Conservation (phyloP, 2,797 vertebrate genomes). For the Ptychadena robeensis region DNA sequence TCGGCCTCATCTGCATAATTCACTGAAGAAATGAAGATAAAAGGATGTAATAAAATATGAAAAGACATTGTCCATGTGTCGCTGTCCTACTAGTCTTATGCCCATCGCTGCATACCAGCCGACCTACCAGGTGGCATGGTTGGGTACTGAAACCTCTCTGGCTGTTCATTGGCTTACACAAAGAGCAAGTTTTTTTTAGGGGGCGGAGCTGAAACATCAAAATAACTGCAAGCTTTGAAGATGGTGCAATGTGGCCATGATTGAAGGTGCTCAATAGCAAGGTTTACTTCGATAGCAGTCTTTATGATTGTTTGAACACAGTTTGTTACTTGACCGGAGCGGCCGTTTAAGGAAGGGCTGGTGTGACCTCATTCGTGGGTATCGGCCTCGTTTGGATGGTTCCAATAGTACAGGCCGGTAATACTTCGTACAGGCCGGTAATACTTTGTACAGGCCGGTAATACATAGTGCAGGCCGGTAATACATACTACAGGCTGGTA, state of each 20-base stretch:
- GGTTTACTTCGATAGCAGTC: neutral
- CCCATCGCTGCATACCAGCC: neutral
- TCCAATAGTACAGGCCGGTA: constrained; percentile 3
- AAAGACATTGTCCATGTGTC: neutral
- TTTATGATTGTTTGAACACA: neutral
- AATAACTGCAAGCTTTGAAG: neutral
- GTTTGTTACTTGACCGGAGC: no score
- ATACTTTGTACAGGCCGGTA: no score
- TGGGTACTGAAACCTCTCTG: neutral
- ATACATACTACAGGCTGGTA: no score
- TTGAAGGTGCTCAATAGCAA: neutral
- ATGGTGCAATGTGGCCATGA: no score
- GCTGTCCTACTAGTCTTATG: no score
- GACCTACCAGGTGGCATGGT: neutral
- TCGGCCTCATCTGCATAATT: neutral
- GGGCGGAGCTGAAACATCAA: neutral
- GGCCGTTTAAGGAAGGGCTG: neutral
- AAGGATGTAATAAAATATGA: neutral
- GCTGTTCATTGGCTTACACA: neutral
- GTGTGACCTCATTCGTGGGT: neutral
- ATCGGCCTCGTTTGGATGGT: neutral
- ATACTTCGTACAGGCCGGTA: no score
- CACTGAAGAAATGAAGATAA: neutral
- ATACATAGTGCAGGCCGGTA: no score
- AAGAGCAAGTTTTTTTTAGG: neutral